Base-by-base conservation (phyloP, 2,888 invertebrate genomes). In the Drosophila lacicola region DNA sequence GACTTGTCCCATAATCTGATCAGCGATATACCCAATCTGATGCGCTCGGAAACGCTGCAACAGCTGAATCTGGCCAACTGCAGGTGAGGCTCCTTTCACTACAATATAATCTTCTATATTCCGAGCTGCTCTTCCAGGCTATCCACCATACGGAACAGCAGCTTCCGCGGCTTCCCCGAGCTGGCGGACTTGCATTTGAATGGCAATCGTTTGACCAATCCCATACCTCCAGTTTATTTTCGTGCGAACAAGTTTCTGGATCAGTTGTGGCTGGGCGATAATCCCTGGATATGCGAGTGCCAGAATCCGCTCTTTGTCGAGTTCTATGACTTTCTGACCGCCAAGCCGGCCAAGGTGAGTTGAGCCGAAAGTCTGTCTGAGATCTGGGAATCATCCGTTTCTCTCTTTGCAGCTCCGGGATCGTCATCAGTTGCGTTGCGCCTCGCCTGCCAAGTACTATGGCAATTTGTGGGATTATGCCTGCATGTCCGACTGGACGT, bases 271-370 rank as follows among this genome's bases (percentile, higher is more conserved):
- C 89, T 96, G 47, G 93, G 94, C 14, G 96, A 96, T 82, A 96
- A 96, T 90, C 95, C 95, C 75, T 96, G 96, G 96, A 93, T 95
- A 67, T 96, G 96, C 89, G 95, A 96, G 71, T 96, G 96, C 82
- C 78, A 90, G n/a, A 94, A 94, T 71, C 78, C 82, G 0, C 93
- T 94, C 21, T 94, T 96, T 90, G 93, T 94, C 58, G 93, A 94
- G 10, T 94, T 95, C 83, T 96, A 94, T 78, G 93, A 94, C 66
- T 96, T 93, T 88, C 86, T 96, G 13, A 94, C 94, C 2, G 90
- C 93, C 17, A 93, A 93, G 68, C 94, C 95, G 1, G 92, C 92
- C 25, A 95, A 91, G 85, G 92, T 92, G 61, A 8, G 50, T 29
- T 8, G 3, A 3, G 3, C 50, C 6, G 13, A 11, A 14, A 17